Evolutionary conservation across 2,797 vertebrate species (phyloP).

Genomic region (Acrossocheilus wenchowensis): DNA sequence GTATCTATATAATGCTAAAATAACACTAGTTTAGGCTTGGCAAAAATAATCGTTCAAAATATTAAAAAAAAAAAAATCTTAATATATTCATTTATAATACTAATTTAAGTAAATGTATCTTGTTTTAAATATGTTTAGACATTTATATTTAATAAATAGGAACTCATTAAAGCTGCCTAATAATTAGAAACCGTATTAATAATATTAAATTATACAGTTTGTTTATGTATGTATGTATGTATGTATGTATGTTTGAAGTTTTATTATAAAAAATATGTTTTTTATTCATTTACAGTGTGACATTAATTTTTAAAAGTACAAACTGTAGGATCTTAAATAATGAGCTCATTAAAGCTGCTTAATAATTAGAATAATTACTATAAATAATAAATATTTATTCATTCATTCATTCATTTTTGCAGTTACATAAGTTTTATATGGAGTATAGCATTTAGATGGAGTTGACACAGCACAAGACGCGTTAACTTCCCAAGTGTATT

Average conservation of each 20-base stretch:
- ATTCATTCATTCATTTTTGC: background rate
- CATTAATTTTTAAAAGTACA: background rate
- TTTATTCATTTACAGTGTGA: background rate
- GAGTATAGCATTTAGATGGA: background rate
- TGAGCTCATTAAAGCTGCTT: background rate
- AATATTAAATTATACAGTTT: background rate
- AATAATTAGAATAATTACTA: background rate
- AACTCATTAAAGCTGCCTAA: background rate
- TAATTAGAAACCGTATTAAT: background rate
- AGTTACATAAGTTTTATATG: background rate
- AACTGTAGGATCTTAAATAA: background rate
- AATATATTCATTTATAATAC: background rate
- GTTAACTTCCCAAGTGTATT: background rate
- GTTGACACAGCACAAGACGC: too few species aligned
- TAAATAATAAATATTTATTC: background rate
- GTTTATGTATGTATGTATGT: background rate
- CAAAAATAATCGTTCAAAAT: background rate
- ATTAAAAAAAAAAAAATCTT: background rate
- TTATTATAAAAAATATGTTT: too few species aligned
- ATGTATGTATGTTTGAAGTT: too few species aligned
- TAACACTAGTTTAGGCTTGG: background rate
- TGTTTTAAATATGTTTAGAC: too few species aligned
- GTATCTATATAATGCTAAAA: background rate
- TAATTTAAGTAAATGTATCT: too few species aligned
- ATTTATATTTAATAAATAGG: background rate